Evolutionary conservation across 1,140 invertebrate genomes (phyloP), one percentile per base, ranked within the genome.

Genomic region (Hesperophylax magnus): DNA sequence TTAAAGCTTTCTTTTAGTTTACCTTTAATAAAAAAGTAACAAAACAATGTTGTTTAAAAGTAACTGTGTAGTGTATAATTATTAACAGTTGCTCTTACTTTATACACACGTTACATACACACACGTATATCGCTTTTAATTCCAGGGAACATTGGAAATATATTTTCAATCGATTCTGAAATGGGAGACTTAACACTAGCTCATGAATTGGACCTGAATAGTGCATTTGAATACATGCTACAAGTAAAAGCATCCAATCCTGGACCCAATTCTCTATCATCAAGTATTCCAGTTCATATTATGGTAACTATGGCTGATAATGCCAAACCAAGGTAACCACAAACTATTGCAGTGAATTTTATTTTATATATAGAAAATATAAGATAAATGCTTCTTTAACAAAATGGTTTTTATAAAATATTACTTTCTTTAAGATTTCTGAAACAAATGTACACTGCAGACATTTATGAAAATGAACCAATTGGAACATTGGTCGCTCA

Each of bases 281-380:
- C 93, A 61, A 94, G 93, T 7, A 91, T 96, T 4, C 94, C 94
- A 1, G 95, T 97, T 0, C 94, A 96, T 85, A 94, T 97, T n/a
- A 92, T 93, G 86, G 91, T 97, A 9, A 96, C 95, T 0, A 95
- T 96, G 92, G 94, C 96, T 0, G 95, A 96, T 85, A 96, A 97
- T 86, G 94, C 95, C 56, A 94, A 96, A 18, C 96, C 96, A 0
- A 84, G 80, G 82, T 84, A 77, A 34, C 0, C 17, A 31, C 27
- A 17, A 17, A 65, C 17, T 27, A 34, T 17, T n/a, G 8, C 14
- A 34, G n/a, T n/a, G 9, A 22, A n/a, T 54, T 2, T 54, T 15
- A 15, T n/a, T n/a, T n/a, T n/a, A n/a, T n/a, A n/a, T n/a, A n/a
- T n/a, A n/a, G n/a, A n/a, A n/a, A n/a, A n/a, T n/a, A n/a, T n/a